Base-by-base conservation (phyloP, 2,888 invertebrate species). In the Phragmatobia fuliginosa region DNA sequence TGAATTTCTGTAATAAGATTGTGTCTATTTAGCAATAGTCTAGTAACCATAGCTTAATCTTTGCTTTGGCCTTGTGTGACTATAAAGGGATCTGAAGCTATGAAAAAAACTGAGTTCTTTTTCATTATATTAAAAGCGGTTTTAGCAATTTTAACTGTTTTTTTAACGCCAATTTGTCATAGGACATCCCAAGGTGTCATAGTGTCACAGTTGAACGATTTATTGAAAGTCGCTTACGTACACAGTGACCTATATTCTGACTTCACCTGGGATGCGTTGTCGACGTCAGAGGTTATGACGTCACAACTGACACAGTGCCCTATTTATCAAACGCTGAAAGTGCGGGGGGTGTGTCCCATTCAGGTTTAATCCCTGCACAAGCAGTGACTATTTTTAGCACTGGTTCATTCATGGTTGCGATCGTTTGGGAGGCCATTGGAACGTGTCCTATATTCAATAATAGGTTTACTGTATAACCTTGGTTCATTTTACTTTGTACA, bases 251-350 rank as follows among this genome's bases (percentile, higher is more conserved):
- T 78, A 89, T 75, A 41, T 89, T 80, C 85, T 72, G 78, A 77
- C 74, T 88, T 83, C 88, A 90, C 90, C 90, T 88, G 88, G 88
- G 88, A 92, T 91, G 91, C 90, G 91, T 85, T 76, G 62, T 86
- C 93, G 93, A 93, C 94, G 94, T 93, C 89, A 88, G 70, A 11
- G 70, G 59, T 49, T 63, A 79, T 85, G 85, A 93, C 94, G 94
- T 92, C 91, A 92, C 89, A 38, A 74, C 66, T 90, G 94, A 90
- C 94, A 94, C 89, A 88, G 80, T 94, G 93, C 80, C 94, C 94
- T 88, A 93, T 91, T 89, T 90, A 76, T 74, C 63, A 68, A 70
- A 71, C 61, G 80, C 74, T 73, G 79, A 81, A 78, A 77, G 76
- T 66, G 71, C 70, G 74, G 84, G 84, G 86, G 85, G 87, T 82